Evolutionary conservation across 2,113 vertebrate species (phyloP).

Genomic region (Pachycephala philippinensis): DNA sequence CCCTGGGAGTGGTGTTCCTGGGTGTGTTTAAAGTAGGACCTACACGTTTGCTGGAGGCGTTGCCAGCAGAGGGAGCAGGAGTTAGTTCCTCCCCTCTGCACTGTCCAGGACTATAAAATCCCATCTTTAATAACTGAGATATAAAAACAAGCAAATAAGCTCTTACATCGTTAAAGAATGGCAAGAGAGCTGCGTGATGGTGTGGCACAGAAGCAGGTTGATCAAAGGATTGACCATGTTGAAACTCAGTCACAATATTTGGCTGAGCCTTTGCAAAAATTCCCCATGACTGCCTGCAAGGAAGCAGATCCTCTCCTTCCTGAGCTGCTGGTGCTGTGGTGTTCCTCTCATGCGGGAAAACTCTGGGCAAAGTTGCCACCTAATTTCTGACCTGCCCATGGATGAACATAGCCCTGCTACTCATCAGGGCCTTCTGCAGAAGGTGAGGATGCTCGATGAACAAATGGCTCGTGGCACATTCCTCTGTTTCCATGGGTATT

Average conservation of each 20-base stretch:
- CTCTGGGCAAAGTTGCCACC: not conserved
- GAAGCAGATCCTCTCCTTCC: not conserved
- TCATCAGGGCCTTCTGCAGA: not conserved
- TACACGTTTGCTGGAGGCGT: not conserved
- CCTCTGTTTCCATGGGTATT: not conserved
- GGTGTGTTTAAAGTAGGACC: not conserved
- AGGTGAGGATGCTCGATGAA: not conserved
- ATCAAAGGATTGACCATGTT: not conserved
- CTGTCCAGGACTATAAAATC: not conserved
- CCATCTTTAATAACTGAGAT: not conserved
- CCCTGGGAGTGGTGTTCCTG: not conserved
- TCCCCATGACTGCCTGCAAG: not conserved
- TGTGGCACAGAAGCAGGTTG: not conserved
- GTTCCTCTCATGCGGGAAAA: not conserved
- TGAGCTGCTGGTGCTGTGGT: not conserved
- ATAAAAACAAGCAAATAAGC: not conserved
- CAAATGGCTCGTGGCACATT: not conserved
- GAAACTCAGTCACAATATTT: not conserved
- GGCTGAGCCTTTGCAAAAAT: not conserved
- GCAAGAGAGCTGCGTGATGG: not conserved
- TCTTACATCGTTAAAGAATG: not conserved
- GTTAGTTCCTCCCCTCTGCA: not conserved
- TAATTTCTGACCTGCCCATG: not conserved
- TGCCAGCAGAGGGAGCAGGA: slow-evolving; percentile 61
- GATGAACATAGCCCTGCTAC: not conserved